phyloP scores from a whole-genome alignment of 2,113 vertebrate species.

The Rhinolophus ferrumequinum region DNA sequence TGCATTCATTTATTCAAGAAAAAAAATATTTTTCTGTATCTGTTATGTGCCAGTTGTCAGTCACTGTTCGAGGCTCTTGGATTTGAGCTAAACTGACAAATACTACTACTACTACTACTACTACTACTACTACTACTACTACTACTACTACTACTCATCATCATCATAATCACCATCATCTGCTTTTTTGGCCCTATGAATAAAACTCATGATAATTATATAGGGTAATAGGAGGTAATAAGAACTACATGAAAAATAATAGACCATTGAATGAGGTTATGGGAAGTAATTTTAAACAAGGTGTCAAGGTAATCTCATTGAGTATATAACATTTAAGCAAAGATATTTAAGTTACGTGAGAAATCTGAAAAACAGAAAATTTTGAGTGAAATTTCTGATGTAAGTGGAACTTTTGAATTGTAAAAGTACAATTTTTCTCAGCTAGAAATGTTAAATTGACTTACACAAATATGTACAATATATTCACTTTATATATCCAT shows the following conservation, averaged over 20 bases:
- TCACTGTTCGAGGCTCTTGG: neutral
- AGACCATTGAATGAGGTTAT: neutral
- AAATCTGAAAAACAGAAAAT: neutral
- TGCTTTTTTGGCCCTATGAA: neutral
- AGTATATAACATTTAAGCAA: neutral
- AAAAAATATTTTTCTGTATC: neutral
- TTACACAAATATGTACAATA: neutral
- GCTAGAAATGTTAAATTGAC: neutral
- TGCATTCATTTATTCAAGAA: neutral
- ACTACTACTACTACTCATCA: too few species aligned
- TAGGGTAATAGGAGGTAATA: neutral
- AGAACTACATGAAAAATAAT: neutral
- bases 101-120: too few species aligned
- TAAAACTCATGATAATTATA: neutral
- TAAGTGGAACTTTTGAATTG: neutral
- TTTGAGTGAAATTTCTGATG: neutral
- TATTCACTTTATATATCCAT: neutral
- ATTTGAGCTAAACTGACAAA: neutral
- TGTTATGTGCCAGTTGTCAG: neutral
- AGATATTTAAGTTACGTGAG: neutral
- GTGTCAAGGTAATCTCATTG: neutral
- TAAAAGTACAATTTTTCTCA: neutral
- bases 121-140: too few species aligned
- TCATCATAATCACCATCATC: too few species aligned
- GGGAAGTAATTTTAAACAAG: neutral